Base-by-base conservation (phyloP, 1,140 invertebrate genomes). In the Hirudo medicinalis region DNA sequence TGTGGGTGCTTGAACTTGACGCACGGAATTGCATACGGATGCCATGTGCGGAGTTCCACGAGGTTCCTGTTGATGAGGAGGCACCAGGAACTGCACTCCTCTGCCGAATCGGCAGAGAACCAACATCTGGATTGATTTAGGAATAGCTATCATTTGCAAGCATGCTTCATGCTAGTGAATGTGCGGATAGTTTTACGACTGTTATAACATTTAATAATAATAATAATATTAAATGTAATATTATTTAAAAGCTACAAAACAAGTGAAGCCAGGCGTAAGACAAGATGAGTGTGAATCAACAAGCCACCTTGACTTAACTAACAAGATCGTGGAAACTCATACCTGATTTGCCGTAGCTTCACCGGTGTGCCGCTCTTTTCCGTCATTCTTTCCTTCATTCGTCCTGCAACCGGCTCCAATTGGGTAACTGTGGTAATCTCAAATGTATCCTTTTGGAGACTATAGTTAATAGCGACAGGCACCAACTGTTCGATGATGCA, bases 401-500 rank as follows among this genome's bases (percentile, higher is more conserved):
- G 22, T 22, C 57, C 57, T 22, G 29, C 57, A 22, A 22, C 19
- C 20, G 3, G 22, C 57, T 32, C 57, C 11, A 20, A 22, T 15
- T 22, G 9, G 57, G 22, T 15, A 32, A 63, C 20, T 4, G 29
- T 32, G 15, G 29, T 32, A 13, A 63, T 22, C 57, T 63, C 57
- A 32, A 63, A 63, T 2, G 57, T n/a, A 15, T 63, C 57, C 20
- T 32, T 63, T 22, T 25, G 22, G 4, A 32, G 29, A 25, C 57
- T 4, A 32, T 63, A 63, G 57, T 63, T 15, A 32, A 63, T 63
- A 13, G 13, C 22, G 57, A 63, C 29, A 15, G 57, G 57, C 57
- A 63, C 22, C 22, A 63, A 22, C 57, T 63, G 57, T 22, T 63
- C 57, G 57, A 6, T 63, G 57, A 63, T 63, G 57, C 57, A 63